These are phyloP conservation scores for Anticlea derivata DNA, from an alignment of 2,888 invertebrate genomes.

Conservation along the genomic window DNA sequence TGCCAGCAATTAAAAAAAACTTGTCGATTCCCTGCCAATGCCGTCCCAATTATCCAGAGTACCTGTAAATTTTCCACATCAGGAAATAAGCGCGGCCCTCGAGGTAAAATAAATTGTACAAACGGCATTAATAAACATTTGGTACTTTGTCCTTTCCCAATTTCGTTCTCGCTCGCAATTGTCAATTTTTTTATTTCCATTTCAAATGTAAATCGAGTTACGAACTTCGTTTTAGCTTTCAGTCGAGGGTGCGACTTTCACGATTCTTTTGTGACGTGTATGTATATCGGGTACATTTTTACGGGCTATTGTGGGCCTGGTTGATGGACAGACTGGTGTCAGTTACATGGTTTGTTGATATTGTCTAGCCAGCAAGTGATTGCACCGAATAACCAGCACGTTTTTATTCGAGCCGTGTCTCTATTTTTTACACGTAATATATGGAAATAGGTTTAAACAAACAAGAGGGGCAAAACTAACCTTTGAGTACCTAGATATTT, in stretches of 20 bases:
- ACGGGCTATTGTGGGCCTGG: background rate
- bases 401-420: background rate
- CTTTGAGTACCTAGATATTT: too few relatives aligned
- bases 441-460: too few relatives aligned
- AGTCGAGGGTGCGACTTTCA: constrained; percentile 49
- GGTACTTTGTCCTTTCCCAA: constrained; percentile 24
- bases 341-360: background rate
- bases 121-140: constrained; percentile 46
- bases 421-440: too few relatives aligned
- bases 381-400: background rate
- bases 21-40: background rate
- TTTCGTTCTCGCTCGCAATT: constrained; percentile 42
- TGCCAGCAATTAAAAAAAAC: background rate
- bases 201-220: constrained; percentile 67
- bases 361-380: background rate
- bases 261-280: constrained; percentile 43
- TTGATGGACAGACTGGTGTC: background rate
- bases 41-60: constrained; percentile 12
- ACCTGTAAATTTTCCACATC: constrained; percentile 7
- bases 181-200: constrained; percentile 59
- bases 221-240: constrained; percentile 62
- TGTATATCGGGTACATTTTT: constrained; percentile 10
- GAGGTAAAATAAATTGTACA: constrained; percentile 23
- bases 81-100: constrained; percentile 5
- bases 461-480: too few relatives aligned